These are phyloP conservation scores for Dendrolimus houi DNA, from an alignment of 2,888 invertebrate species.

Conservation along the genomic window DNA sequence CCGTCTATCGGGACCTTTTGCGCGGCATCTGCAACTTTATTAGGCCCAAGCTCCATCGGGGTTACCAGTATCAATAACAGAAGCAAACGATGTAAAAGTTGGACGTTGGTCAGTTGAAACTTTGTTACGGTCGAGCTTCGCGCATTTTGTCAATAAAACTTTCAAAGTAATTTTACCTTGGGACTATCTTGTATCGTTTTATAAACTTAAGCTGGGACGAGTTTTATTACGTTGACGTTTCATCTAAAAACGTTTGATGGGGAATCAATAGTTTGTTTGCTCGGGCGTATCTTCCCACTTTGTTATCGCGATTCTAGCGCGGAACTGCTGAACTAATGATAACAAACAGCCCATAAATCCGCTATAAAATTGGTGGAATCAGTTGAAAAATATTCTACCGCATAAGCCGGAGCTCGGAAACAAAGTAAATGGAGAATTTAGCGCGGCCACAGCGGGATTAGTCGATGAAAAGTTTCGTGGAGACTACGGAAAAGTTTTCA, in stretches of 20 bases:
- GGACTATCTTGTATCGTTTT: slow-evolving; percentile 46
- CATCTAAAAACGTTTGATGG: slow-evolving; percentile 13
- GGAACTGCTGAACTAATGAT: slow-evolving; percentile 42
- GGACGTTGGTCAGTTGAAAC: slow-evolving; percentile 49
- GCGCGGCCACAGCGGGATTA: slow-evolving; percentile 60
- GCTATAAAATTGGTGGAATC: slow-evolving; percentile 46
- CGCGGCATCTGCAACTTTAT: slow-evolving; percentile 44
- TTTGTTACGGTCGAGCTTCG: slow-evolving; percentile 41
- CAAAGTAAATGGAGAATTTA: slow-evolving; percentile 70
- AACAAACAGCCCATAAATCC: slow-evolving; percentile 55
- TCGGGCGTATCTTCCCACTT: background rate
- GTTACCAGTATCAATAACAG: slow-evolving; percentile 55
- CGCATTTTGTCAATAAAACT: slow-evolving; percentile 62
- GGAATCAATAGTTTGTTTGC: slow-evolving; percentile 16
- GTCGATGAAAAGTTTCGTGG: slow-evolving; percentile 53
- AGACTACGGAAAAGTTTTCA: slow-evolving; percentile 52
- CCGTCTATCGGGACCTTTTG: slow-evolving; percentile 37
- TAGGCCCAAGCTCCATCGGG: slow-evolving; percentile 27
- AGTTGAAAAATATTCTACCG: slow-evolving; percentile 64
- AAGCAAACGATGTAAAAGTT: slow-evolving; percentile 46
- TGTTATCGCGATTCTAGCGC: slow-evolving; percentile 2
- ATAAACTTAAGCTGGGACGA: slow-evolving; percentile 33
- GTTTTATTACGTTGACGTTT: slow-evolving; percentile 40
- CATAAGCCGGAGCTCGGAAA: slow-evolving; percentile 53
- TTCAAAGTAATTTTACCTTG: slow-evolving; percentile 54